A percentile compares a stretch with the other conserved stretches of the same genome.
These are phyloP conservation scores for Hymenopus coronatus DNA, from an alignment of 2,888 invertebrate species.

Conservation along the genomic window DNA sequence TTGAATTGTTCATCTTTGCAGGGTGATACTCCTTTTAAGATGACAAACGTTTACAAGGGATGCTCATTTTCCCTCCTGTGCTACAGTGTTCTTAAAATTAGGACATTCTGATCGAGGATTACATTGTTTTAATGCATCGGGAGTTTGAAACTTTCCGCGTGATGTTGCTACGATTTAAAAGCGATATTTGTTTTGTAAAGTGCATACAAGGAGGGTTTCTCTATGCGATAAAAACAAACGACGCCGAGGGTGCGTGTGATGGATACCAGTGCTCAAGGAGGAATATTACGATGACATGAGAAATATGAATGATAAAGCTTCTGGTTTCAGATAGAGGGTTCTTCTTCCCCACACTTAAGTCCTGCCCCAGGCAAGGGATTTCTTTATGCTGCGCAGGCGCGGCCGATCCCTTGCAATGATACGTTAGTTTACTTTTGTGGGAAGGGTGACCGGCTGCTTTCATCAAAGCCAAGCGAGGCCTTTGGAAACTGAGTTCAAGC, in stretches of 20 bases:
- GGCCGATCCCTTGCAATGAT: neutral
- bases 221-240: neutral
- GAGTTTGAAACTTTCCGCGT: neutral
- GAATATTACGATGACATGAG: neutral
- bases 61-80: too few species aligned
- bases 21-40: too few species aligned
- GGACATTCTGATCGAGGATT: neutral
- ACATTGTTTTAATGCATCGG: neutral
- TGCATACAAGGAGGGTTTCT: neutral
- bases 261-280: neutral
- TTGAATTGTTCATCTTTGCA: too few species aligned
- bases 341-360: neutral
- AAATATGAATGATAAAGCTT: neutral
- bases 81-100: too few species aligned
- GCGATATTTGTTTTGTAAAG: neutral
- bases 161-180: neutral
- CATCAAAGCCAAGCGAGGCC: neutral
- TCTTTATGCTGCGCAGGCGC: too few species aligned
- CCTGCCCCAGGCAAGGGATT: neutral
- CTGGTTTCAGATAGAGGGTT: neutral
- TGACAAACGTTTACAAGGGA: too few species aligned
- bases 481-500: neutral
- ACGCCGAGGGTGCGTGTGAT: neutral
- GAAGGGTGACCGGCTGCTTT: neutral
- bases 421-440: neutral